These are phyloP conservation scores for Tyrannus savana DNA, from an alignment of 2,113 vertebrate species.

Conservation along the genomic window DNA sequence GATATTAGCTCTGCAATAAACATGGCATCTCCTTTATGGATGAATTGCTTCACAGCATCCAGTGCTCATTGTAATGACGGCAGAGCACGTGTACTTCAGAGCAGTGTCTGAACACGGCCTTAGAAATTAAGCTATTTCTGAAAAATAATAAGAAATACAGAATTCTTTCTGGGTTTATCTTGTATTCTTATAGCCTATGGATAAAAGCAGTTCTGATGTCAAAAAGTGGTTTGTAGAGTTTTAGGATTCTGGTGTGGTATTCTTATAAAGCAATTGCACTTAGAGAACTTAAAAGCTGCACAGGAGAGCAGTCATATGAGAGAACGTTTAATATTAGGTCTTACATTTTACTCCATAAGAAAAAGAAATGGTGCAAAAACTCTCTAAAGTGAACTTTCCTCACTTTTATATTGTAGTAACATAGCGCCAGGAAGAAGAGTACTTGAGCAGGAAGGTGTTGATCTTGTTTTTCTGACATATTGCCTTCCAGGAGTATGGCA, in stretches of 20 bases:
- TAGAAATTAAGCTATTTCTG: background rate
- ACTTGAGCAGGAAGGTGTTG: background rate
- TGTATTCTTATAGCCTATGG: no score
- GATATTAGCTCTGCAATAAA: background rate
- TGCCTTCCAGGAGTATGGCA: background rate
- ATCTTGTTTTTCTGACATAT: background rate
- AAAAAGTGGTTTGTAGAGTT: background rate
- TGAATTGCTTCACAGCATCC: background rate
- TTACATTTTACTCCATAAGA: background rate
- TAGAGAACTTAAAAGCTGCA: background rate
- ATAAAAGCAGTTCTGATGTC: background rate
- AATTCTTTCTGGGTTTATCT: background rate
- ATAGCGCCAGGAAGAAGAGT: background rate
- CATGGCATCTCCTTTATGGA: background rate
- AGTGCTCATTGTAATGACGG: background rate
- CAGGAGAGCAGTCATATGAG: background rate
- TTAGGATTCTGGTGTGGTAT: background rate
- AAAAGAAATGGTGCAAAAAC: background rate
- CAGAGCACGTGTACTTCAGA: background rate
- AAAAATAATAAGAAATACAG: background rate
- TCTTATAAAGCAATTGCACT: background rate
- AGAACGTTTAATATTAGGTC: background rate
- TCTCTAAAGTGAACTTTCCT: background rate
- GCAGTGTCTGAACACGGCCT: background rate
- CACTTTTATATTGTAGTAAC: background rate